Evolutionary conservation across 2,113 vertebrate species (phyloP), one percentile per base, ranked within the genome.

Genomic region (Montifringilla adamsi): DNA sequence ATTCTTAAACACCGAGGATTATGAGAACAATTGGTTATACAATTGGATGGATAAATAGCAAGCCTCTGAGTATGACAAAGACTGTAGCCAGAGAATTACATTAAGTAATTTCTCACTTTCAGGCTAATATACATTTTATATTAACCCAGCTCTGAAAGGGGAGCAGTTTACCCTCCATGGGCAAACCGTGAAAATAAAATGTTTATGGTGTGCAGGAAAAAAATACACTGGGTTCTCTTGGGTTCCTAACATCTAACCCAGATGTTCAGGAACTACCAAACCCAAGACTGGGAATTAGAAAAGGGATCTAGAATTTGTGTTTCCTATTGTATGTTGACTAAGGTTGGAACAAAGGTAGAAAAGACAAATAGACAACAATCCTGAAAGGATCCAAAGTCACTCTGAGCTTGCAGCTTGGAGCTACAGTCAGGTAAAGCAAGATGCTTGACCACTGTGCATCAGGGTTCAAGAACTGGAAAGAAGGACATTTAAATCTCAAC

Each of bases 41-140:
- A 97, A 97, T 87, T 85, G 53, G 87, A 95, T 83, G 73, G 74
- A 77, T 97, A 96, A 97, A 97, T 96, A 97, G 94, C 63, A 92
- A 96, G 79, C 70, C 83, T 89, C 90, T 87, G 83, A 90, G 37
- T 87, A 94, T 37, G 70, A 69, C 80, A 91, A 92, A 97, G 76
- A 53, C 41, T 81, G 37, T 35, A 88, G 68, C 37, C 87, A 72
- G 5, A 4, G 90, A 93, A 96, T 91, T 95, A 88, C 77, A 85
- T 87, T 89, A 96, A 96, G 78, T 83, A 68, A 89, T 94, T 70
- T 75, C 46, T 97, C 55, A 91, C 70, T 75, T 94, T 78, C 55
- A 95, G 92, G 63, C 64, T 95, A 85, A 93, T 85, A 84, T 64
- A 58, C 19, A 93, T 95, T 96, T 94, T 91, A 77, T 82, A 27